A percentile compares a stretch with the other conserved stretches of the same genome.
These are phyloP conservation scores for Leuctra nigra DNA, from an alignment of 2,888 invertebrate genomes.

Conservation along the genomic window DNA sequence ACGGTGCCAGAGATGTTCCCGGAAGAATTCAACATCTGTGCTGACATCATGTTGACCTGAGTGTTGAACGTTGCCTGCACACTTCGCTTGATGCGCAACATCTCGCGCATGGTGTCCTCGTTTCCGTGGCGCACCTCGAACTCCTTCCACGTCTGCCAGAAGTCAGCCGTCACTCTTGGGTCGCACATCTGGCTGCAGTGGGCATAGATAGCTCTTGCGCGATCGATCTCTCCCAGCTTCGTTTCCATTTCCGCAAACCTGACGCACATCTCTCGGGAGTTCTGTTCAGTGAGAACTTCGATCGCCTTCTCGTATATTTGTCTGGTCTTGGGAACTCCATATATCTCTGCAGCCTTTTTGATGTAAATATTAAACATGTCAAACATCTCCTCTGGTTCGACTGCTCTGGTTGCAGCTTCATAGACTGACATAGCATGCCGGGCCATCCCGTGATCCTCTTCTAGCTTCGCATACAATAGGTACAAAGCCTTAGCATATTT, in stretches of 20 bases:
- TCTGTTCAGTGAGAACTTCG: conserved; percentile 82
- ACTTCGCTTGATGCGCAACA: conserved; percentile 95
- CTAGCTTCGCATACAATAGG: conserved; percentile 93
- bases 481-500: conserved; percentile 93
- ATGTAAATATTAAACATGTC: conserved; percentile 98
- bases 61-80: conserved; percentile 98
- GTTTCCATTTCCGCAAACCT: conserved; percentile 97
- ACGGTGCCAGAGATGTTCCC: conserved; percentile 58
- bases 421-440: conserved; percentile 99
- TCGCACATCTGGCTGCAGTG: conserved; percentile 99
- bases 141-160: conserved; percentile 99
- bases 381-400: conserved; percentile 89
- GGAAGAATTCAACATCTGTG: conserved; percentile 86
- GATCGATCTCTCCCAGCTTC: conserved; percentile 95
- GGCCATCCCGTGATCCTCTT: conserved; percentile 96
- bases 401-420: conserved; percentile 88
- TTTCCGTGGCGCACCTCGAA: conserved; percentile 99
- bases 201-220: conserved; percentile 93
- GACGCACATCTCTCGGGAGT: conserved; percentile 92
- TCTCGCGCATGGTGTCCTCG: conserved; percentile 98
- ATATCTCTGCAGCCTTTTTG: conserved; percentile 95
- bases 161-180: conserved; percentile 86
- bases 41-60: conserved; percentile 98
- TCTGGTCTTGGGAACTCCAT: conserved; percentile 93
- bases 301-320: conserved; percentile 98